Conservation (phyloP, 2,888 invertebrate species). For the Vesta saturnalis region DNA sequence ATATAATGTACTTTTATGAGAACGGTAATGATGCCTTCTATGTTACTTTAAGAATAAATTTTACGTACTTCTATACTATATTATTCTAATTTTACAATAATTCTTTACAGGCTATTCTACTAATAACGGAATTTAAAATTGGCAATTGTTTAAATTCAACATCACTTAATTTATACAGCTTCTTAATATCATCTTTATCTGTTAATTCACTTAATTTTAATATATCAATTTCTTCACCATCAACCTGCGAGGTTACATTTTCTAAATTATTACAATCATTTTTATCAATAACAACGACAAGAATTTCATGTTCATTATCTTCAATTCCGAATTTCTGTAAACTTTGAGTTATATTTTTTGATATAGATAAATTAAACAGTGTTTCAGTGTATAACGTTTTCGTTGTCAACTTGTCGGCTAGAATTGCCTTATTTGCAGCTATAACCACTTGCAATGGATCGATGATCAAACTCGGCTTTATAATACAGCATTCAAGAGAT, state of each 20-base stretch:
- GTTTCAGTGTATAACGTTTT: slow-evolving; percentile 73
- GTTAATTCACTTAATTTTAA: slow-evolving; percentile 63
- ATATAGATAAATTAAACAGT: slow-evolving; percentile 73
- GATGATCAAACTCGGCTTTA: slow-evolving; percentile 70
- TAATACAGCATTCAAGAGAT: slow-evolving; percentile 68
- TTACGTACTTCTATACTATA: background rate
- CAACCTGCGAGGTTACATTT: slow-evolving; percentile 63
- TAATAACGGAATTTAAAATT: slow-evolving; percentile 70
- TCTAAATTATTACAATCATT: slow-evolving; percentile 48
- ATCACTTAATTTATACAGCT: slow-evolving; percentile 69
- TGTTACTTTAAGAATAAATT: slow-evolving; percentile 17
- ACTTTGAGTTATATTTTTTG: slow-evolving; percentile 76
- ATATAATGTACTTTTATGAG: background rate
- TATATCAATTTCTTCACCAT: slow-evolving; percentile 66
- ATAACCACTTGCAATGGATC: slow-evolving; percentile 71
- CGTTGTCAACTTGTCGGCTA: slow-evolving; percentile 69
- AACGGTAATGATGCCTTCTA: slow-evolving; percentile 27
- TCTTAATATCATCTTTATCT: slow-evolving; percentile 65
- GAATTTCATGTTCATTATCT: slow-evolving; percentile 62
- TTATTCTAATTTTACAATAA: slow-evolving; percentile 51
- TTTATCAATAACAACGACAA: slow-evolving; percentile 62
- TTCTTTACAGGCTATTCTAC: slow-evolving; percentile 74
- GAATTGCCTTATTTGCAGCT: slow-evolving; percentile 74
- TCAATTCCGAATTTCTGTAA: slow-evolving; percentile 72
- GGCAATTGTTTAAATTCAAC: slow-evolving; percentile 60